Base-by-base conservation (phyloP, 2,797 vertebrate species). In the Mus minutoides region DNA sequence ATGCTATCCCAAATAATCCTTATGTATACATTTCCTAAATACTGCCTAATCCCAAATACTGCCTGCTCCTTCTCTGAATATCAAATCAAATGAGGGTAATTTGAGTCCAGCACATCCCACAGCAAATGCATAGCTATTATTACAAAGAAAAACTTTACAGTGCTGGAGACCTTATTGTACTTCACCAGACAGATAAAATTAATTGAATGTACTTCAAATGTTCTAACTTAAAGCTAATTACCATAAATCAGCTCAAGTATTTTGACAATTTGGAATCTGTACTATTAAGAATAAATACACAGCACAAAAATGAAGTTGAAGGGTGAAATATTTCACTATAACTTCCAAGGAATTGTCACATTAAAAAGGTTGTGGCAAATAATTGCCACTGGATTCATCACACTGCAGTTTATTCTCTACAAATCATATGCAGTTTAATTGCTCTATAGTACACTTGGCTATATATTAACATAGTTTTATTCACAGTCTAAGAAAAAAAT, bases 221-320 rank as follows among this genome's bases (percentile, higher is more conserved):
- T 90, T 97, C 92, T 86, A 95, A 94, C 97, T 97, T 98, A 97
- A 95, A 98, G 95, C 96, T 97, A 97, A 98, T 98, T 98, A 98
- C 95, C 97, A 96, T 96, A 98, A 98, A 98, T 98, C 97, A 98
- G 96, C 84, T 92, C 94, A 97, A 98, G 89, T 91, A 96, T 98
- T 98, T 97, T 96, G 95, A 98, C 97, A 98, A 98, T 96, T 97
- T 78, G 94, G 56, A 76, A 97, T 95, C 96, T 97, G 92, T 94
- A 97, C 96, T 94, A 93, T 97, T 97, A 96, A 97, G 92, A 97
- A 97, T 96, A 98, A 98, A 98, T 92, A 91, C 95, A 97, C 94
- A 94, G 77, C 94, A 91, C 88, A 94, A 91, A 95, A 95, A 94
- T 62, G 77, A 60, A 92, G 90, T 86, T 46, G 54, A 37, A 56